phyloP scores from a whole-genome alignment of 1,140 invertebrate species.

The Formica exsecta region DNA sequence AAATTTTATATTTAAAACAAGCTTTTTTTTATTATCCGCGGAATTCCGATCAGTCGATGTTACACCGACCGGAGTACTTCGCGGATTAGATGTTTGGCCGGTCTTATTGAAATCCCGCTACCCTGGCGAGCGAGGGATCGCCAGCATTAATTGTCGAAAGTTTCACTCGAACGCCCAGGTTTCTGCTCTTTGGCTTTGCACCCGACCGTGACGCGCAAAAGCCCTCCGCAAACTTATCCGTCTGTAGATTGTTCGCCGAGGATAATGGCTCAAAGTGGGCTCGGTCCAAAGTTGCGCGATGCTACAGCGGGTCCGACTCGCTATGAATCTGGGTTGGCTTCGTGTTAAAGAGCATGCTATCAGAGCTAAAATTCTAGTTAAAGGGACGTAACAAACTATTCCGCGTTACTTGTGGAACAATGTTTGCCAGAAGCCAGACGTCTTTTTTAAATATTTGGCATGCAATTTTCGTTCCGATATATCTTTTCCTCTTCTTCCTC shows the following conservation, averaged over 20 bases:
- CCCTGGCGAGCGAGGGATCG: slow-evolving; percentile 3
- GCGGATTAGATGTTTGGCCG: slow-evolving; percentile 12
- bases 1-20: not conserved
- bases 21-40: not conserved
- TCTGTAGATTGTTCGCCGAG: slow-evolving; percentile 52
- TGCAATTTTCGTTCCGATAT: not conserved
- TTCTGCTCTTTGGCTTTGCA: slow-evolving; percentile 63
- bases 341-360: slow-evolving; percentile 37
- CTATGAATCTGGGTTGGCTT: slow-evolving; percentile 55
- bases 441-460: not conserved
- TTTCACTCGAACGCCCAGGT: slow-evolving; percentile 45
- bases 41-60: not conserved
- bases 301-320: slow-evolving; percentile 42
- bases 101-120: slow-evolving; percentile 51
- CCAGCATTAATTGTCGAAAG: slow-evolving; percentile 57
- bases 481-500: too few relatives aligned
- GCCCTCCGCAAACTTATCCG: slow-evolving; percentile 59
- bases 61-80: not conserved
- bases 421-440: not conserved
- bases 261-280: slow-evolving; percentile 55
- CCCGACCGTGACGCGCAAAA: slow-evolving; percentile 52
- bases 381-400: slow-evolving; percentile 27
- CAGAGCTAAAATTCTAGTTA: slow-evolving; percentile 29
- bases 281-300: slow-evolving; percentile 47
- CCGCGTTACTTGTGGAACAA: not conserved